Base-by-base conservation (phyloP, 2,888 invertebrate genomes). In the Drymonia ruficornis region DNA sequence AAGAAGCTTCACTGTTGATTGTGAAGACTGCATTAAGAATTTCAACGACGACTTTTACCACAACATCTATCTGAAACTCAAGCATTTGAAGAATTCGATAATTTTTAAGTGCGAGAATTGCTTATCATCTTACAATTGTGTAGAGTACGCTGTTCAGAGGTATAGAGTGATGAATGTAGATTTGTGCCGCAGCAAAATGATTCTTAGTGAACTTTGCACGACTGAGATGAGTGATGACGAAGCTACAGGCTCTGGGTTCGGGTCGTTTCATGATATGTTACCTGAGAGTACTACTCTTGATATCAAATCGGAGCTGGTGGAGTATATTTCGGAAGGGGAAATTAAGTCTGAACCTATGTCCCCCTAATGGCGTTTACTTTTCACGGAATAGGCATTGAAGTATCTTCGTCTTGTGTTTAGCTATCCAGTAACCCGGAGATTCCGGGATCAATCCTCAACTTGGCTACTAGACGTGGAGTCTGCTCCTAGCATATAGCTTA, bases 211-310 rank as follows among this genome's bases (percentile, higher is more conserved):
- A 42, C 56, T 90, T 0, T 90, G 90, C 53, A 89, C 87, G 0
- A 67, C 88, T 0, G 85, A 88, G 48, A 89, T 90, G 88, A 89
- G 89, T 40, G 89, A 84, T 0, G 83, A 80, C 0, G 85, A 85
- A 5, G 61, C 61, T 0, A 64, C 67, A 0, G 71, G 60, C 23
- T 65, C 70, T 0, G 66, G 76, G 0, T 78, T 79, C 11, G 83
- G 79, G 0, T 67, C 72, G 0, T 13, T 78, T 0, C 76, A 78
- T 1, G 78, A 83, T 11, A 61, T 67, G 23, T 70, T 83, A 66
- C 78, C 87, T 0, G 87, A 84, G 13, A 87, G 83, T 31, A 86
- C 86, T 0, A 87, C 84, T 0, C 52, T 44, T 2, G 83, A 78
- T 18, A 51, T 80, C 0, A 80, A 76, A 49, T 1, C 64, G 0